A percentile compares a stretch with the other conserved stretches of the same genome.
Evolutionary conservation across 2,797 vertebrate genomes (phyloP).

Genomic region (Poecilia gillii): DNA sequence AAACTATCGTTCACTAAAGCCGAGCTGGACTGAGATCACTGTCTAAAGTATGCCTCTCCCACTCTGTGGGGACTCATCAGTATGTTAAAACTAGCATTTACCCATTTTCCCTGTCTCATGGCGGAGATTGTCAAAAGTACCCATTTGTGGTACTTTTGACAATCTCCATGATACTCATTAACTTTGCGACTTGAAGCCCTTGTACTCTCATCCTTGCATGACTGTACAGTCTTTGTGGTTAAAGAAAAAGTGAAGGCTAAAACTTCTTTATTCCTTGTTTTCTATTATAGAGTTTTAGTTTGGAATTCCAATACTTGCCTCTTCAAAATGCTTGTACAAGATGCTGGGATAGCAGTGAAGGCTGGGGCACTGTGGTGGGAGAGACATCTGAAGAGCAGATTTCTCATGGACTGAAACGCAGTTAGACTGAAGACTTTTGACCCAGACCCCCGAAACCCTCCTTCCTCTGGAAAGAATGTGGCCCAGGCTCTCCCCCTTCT

Average conservation of each 20-base stretch:
- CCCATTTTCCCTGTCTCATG: conserved; percentile 34
- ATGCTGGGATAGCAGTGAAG: conserved; percentile 44
- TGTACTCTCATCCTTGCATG: not conserved
- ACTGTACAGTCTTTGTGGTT: not conserved
- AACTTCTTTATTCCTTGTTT: not conserved
- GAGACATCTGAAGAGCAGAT: conserved; percentile 64
- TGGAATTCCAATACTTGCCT: conserved; percentile 25
- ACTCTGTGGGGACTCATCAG: conserved; percentile 53
- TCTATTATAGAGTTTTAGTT: not conserved
- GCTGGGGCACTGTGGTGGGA: conserved; percentile 53
- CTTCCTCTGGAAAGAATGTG: conserved; percentile 83
- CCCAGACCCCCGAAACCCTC: conserved; percentile 73
- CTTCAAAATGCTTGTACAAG: conserved; percentile 39
- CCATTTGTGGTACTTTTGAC: conserved; percentile 16
- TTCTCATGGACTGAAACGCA: conserved; percentile 73
- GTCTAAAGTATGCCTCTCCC: conserved; percentile 62
- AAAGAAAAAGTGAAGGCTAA: not conserved
- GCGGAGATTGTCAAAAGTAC: conserved; percentile 32
- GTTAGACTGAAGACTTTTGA: conserved; percentile 75
- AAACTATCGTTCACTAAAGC: conserved; percentile 27
- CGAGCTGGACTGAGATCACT: conserved; percentile 60
- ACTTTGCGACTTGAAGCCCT: conserved; percentile 2
- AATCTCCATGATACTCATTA: not conserved
- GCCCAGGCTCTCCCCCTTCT: conserved; percentile 42
- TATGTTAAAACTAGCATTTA: conserved; percentile 46